Evolutionary conservation across 2,113 vertebrate genomes (phyloP), one percentile per base, ranked within the genome.

Genomic region (Arizona elegans): DNA sequence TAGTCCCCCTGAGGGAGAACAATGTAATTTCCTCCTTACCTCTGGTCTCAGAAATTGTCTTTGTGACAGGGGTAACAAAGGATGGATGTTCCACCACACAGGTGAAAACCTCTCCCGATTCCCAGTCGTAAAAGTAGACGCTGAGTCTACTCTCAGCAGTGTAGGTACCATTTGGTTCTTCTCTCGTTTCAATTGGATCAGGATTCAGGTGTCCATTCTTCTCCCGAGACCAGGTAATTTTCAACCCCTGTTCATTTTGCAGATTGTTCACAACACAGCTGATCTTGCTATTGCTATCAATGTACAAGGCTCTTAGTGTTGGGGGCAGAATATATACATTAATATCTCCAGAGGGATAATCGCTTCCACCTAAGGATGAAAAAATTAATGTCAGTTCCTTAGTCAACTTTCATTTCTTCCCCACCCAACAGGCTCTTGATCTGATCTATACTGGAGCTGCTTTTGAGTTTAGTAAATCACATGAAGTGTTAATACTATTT

Each of bases 231-330:
- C 97, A 97, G 0, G 0, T 10, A 53, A 97, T 21, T 0, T 0
- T 12, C 50, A 95, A 0, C 0, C 13, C 11, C 0, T 95, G 0
- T 0, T 1, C 0, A 6, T 1, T 95, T 21, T 93, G 93, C 62
- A 97, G 88, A 81, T 96, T 94, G 13, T 93, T 56, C 24, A 96
- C 94, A 81, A 96, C 59, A 86, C 97, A 97, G 62, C 65, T 94
- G 75, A 97, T 7, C 58, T 87, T 96, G 91, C 95, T 90, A 0
- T 87, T 3, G 2, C 85, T 92, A 13, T 6, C 12, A 23, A 96
- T 0, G 1, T 95, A 96, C 7, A 97, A 92, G 56, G 97, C 95
- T 1, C 93, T 56, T 1, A 96, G 95, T 1, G 90, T 93, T 59
- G 97, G 97, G 0, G 94, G 90, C 24, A 17, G 58, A 52, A 96